Percentiles rank a stretch among this genome's conserved stretches.
Conservation (phyloP, 2,113 vertebrate genomes). For the Polypterus bichir region DNA sequence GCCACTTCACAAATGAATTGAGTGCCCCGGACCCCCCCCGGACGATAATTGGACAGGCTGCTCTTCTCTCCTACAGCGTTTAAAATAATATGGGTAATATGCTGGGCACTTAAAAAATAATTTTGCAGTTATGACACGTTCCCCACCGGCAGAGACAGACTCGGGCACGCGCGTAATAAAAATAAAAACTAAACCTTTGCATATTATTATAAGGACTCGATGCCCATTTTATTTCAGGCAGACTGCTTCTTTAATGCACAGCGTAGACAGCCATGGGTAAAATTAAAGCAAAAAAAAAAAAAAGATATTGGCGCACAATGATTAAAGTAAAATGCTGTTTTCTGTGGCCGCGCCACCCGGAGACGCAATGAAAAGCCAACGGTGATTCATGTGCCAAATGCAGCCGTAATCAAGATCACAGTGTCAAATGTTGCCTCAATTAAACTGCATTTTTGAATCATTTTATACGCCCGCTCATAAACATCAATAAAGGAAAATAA, state of each 20-base stretch:
- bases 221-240: too few species aligned
- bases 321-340: conserved; percentile 47
- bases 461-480: conserved; percentile 73
- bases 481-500: conserved; percentile 75
- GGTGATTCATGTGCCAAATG: conserved; percentile 55
- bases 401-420: conserved; percentile 55
- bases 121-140: not conserved
- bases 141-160: too few species aligned
- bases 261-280: not conserved
- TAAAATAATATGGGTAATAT: conserved; percentile 48
- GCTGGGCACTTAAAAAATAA: not conserved
- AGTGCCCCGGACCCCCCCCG: conserved; percentile 40
- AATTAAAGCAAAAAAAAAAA: conserved; percentile 20
- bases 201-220: too few species aligned
- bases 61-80: conserved; percentile 27
- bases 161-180: too few species aligned
- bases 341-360: conserved; percentile 30
- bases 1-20: conserved; percentile 60
- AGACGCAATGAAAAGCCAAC: conserved; percentile 50
- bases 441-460: conserved; percentile 71
- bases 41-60: conserved; percentile 24
- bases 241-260: not conserved
- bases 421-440: conserved; percentile 68
- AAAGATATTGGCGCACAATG: conserved; percentile 43
- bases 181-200: too few species aligned